Evolutionary conservation across 30 jellyfish, hydroid and myxozoan genomes (phyloP).

Genomic region (Aurelia sp.): DNA sequence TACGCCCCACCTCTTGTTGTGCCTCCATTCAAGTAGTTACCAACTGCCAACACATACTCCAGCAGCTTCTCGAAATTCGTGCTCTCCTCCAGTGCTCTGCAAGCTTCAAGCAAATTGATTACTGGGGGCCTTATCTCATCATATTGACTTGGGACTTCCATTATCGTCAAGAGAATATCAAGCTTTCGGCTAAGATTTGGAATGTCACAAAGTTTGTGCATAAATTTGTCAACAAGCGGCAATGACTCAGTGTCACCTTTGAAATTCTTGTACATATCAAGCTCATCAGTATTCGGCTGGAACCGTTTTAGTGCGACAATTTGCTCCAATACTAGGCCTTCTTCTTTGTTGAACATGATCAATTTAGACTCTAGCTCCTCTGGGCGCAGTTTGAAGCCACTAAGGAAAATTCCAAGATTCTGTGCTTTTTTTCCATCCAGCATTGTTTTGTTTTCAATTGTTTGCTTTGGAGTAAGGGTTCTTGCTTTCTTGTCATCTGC

Average conservation of each 20-base stretch:
- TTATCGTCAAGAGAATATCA: slow-evolving; percentile 80
- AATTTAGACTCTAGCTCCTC: slow-evolving; percentile 82
- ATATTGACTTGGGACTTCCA: slow-evolving; percentile 85
- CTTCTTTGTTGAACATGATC: slow-evolving; percentile 66
- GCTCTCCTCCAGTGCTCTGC: slow-evolving; percentile 53
- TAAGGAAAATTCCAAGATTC: slow-evolving; percentile 90
- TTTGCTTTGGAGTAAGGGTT: background rate
- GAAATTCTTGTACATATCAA: slow-evolving; percentile 80
- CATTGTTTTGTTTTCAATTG: slow-evolving; percentile 63
- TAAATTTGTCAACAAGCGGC: slow-evolving; percentile 78
- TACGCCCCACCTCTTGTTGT: slow-evolving; percentile 97
- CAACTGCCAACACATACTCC: slow-evolving; percentile 82
- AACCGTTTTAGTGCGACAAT: slow-evolving; percentile 85
- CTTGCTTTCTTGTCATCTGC: slow-evolving; percentile 40
- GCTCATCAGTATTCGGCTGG: slow-evolving; percentile 96
- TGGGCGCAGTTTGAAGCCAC: slow-evolving; percentile 88
- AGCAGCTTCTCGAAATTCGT: slow-evolving; percentile 59
- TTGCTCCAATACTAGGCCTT: slow-evolving; percentile 82
- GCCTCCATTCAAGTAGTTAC: slow-evolving; percentile 93
- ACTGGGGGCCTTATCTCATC: slow-evolving; percentile 66
- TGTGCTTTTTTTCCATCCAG: slow-evolving; percentile 95
- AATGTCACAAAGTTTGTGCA: slow-evolving; percentile 79
- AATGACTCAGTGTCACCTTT: slow-evolving; percentile 61
- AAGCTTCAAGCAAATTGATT: slow-evolving; percentile 65
- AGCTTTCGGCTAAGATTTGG: slow-evolving; percentile 73